These are phyloP conservation scores for Thermophis baileyi DNA, from an alignment of 2,113 vertebrate species.

Conservation along the genomic window DNA sequence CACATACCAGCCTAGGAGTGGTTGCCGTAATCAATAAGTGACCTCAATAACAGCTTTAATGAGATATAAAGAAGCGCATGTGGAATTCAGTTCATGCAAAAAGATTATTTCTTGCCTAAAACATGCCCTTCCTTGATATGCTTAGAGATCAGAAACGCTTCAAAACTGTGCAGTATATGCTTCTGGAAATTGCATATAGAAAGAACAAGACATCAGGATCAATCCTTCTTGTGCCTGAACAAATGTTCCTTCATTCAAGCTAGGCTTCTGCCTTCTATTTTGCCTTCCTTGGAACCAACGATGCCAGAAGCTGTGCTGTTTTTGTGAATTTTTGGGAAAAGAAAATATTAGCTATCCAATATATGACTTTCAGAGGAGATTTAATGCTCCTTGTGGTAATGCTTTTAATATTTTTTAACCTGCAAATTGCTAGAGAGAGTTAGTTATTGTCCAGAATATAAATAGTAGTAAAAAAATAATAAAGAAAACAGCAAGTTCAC, in stretches of 20 bases:
- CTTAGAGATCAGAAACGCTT: not conserved
- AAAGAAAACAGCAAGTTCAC: not conserved
- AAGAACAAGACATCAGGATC: not conserved
- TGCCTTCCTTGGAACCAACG: not conserved
- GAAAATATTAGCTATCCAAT: not conserved
- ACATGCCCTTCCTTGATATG: not conserved
- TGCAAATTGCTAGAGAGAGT: not conserved
- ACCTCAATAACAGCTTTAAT: not conserved
- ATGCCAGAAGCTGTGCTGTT: too few relatives aligned
- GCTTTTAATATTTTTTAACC: not conserved
- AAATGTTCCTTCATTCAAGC: not conserved
- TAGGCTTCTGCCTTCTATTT: not conserved
- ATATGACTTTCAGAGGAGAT: not conserved
- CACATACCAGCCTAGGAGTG: not conserved
- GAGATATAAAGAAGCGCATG: not conserved
- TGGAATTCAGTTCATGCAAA: not conserved
- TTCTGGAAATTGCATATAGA: not conserved
- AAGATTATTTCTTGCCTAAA: not conserved
- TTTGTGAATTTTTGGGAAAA: not conserved
- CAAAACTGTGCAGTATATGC: not conserved
- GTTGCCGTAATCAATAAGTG: not conserved
- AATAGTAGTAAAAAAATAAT: not conserved
- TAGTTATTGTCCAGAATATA: not conserved
- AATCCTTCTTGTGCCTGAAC: not conserved
- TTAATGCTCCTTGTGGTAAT: not conserved